phyloP scores from a whole-genome alignment of 2,888 invertebrate species.

The Polyommatus iphigenia region DNA sequence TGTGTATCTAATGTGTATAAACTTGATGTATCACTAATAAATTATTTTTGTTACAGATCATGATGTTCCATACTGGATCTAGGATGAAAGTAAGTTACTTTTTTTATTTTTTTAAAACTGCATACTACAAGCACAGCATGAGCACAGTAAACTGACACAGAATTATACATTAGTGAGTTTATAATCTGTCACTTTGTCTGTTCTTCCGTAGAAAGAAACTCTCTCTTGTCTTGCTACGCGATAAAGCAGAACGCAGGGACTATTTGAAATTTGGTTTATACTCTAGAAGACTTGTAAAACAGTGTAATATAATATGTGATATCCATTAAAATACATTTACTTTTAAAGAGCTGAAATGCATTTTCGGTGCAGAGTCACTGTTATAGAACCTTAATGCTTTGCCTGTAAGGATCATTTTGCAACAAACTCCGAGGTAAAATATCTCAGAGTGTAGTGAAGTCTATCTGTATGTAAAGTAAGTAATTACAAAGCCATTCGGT shows the following conservation, averaged over 20 bases:
- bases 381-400: not conserved
- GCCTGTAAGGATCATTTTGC: not conserved
- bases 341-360: not conserved
- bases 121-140: not conserved
- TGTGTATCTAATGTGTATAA: not conserved
- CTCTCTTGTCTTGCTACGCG: too few relatives aligned
- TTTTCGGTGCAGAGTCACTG: not conserved
- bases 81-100: constrained; percentile 4
- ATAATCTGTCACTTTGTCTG: too few relatives aligned
- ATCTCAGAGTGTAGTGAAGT: constrained; percentile 4
- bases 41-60: constrained; percentile 11
- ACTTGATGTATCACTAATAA: not conserved
- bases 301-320: not conserved
- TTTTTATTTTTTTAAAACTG: not conserved
- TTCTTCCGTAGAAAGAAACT: too few relatives aligned
- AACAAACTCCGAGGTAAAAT: not conserved
- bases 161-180: too few relatives aligned
- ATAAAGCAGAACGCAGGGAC: too few relatives aligned
- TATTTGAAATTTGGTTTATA: too few relatives aligned
- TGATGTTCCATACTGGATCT: not conserved
- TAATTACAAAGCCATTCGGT: constrained; percentile 19
- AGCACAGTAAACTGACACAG: too few relatives aligned
- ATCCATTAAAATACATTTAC: not conserved
- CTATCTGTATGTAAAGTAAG: constrained; percentile 27
- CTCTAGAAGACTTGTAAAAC: not conserved